These are phyloP conservation scores for Muschampia plurimacula DNA, from an alignment of 2,888 invertebrate species.

Conservation along the genomic window DNA sequence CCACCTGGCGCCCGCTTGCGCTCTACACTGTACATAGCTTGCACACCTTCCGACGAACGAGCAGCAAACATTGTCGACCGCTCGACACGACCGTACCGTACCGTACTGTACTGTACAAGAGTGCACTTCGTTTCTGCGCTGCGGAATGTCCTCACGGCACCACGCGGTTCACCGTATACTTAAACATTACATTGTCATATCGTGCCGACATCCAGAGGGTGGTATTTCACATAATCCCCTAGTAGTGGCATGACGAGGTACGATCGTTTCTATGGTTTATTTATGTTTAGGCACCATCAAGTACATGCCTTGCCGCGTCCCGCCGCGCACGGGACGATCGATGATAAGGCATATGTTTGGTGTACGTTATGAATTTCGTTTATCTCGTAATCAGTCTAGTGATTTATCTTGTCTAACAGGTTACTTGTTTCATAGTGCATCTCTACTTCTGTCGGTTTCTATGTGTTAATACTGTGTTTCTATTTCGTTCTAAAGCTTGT, in stretches of 20 bases:
- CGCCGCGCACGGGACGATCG: slow-evolving; percentile 9
- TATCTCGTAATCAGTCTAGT: slow-evolving; percentile 57
- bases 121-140: slow-evolving; percentile 4
- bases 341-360: slow-evolving; percentile 53
- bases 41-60: slow-evolving; percentile 54
- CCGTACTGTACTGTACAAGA: neutral
- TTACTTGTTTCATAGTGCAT: slow-evolving; percentile 72
- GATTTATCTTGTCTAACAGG: slow-evolving; percentile 64
- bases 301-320: slow-evolving; percentile 52
- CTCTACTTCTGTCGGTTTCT: slow-evolving; percentile 68
- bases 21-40: slow-evolving; percentile 45
- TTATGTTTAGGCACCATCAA: slow-evolving; percentile 56
- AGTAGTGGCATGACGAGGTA: slow-evolving; percentile 78
- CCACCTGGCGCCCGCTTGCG: slow-evolving; percentile 68
- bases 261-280: slow-evolving; percentile 57
- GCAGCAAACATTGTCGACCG: slow-evolving; percentile 65
- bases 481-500: slow-evolving; percentile 49
- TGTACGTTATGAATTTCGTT: slow-evolving; percentile 49
- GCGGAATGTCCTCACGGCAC: slow-evolving; percentile 7
- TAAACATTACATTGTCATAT: slow-evolving; percentile 12
- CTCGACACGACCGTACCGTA: slow-evolving; percentile 22
- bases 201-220: slow-evolving; percentile 63
- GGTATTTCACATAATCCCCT: slow-evolving; percentile 76
- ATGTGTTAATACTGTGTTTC: slow-evolving; percentile 56
- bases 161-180: neutral